Conservation (phyloP, 2,888 invertebrate genomes). For the Erynnis tages region DNA sequence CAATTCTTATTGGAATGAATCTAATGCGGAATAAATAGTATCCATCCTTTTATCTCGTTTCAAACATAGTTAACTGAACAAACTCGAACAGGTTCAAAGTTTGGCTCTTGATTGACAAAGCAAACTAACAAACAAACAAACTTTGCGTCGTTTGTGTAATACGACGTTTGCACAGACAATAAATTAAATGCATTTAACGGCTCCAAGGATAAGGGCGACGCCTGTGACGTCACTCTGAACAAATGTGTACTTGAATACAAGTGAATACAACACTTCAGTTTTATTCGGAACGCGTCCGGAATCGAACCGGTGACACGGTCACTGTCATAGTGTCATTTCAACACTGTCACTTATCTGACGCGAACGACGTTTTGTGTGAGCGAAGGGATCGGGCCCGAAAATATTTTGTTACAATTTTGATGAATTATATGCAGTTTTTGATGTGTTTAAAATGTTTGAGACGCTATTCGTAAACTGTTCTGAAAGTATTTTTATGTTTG, state of each 20-base stretch:
- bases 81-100: slow-evolving; percentile 7
- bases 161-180: slow-evolving; percentile 25
- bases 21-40: too few species aligned
- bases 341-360: slow-evolving; percentile 3
- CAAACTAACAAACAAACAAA: slow-evolving; percentile 13
- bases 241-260: slow-evolving; percentile 12
- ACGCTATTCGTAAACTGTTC: too few species aligned
- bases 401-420: too few species aligned
- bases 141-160: slow-evolving; percentile 5
- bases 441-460: neutral
- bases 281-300: slow-evolving; percentile 43
- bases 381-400: too few species aligned
- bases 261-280: slow-evolving; percentile 33
- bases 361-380: slow-evolving; percentile 16
- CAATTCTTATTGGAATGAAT: too few species aligned
- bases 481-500: too few species aligned
- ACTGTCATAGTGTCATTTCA: slow-evolving; percentile 31
- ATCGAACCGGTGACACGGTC: slow-evolving; percentile 42
- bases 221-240: slow-evolving; percentile 35
- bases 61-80: too few species aligned
- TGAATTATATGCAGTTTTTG: too few species aligned
- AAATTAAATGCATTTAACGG: slow-evolving; percentile 25
- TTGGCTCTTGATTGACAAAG: slow-evolving; percentile 3
- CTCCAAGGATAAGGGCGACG: slow-evolving; percentile 37
- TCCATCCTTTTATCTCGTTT: too few species aligned